These are phyloP conservation scores for Stenodema calcarata DNA, from an alignment of 2,888 invertebrate genomes.

Conservation along the genomic window DNA sequence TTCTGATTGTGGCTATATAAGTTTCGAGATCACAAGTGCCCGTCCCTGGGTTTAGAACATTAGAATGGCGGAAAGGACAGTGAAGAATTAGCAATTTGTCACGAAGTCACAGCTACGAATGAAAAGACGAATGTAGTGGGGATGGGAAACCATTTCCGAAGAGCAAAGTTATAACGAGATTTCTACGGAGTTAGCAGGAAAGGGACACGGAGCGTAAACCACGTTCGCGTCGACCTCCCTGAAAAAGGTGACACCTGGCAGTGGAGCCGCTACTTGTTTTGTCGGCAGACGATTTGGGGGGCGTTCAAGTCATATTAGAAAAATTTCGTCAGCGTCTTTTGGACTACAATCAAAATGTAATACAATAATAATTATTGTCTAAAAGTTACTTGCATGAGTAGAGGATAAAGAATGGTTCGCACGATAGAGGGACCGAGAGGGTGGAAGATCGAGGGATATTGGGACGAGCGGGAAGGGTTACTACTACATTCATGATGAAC, in stretches of 20 bases:
- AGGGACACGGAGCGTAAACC: not conserved
- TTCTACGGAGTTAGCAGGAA: not conserved
- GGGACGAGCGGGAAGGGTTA: not conserved
- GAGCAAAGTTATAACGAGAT: constrained; percentile 34
- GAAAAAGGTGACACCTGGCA: not conserved
- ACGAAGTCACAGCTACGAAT: not conserved
- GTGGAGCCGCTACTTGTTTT: not conserved
- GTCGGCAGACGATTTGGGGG: not conserved
- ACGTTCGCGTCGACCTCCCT: not conserved
- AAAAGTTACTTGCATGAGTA: not conserved
- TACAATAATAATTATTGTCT: not conserved
- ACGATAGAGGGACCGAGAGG: not conserved
- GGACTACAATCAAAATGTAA: not conserved
- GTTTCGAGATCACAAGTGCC: too few species aligned
- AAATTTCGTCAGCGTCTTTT: not conserved
- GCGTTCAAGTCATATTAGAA: not conserved
- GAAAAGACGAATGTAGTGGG: not conserved
- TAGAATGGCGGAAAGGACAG: not conserved
- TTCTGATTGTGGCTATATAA: too few species aligned
- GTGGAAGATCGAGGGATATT: not conserved
- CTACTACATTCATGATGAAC: constrained; percentile 1
- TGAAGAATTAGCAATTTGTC: constrained; percentile 17
- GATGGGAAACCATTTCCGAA: not conserved
- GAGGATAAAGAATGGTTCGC: not conserved
- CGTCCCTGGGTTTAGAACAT: too few species aligned